A percentile compares a stretch with the other conserved stretches of the same genome.
Conservation (phyloP, 2,113 vertebrate species). For the Psittacula cyanocephala region DNA sequence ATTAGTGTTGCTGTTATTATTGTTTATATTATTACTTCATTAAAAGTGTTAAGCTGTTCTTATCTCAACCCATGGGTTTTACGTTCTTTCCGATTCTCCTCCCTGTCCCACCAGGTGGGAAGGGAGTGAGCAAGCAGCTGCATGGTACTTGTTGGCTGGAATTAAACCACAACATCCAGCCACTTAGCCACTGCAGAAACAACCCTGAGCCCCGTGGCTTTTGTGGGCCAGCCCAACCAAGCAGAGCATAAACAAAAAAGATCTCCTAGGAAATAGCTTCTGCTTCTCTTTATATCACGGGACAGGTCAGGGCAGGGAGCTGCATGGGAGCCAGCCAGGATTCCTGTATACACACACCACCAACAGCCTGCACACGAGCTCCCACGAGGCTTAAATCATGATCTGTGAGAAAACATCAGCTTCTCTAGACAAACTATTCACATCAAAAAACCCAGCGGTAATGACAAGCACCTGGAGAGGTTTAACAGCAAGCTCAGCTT, state of each 20-base stretch:
- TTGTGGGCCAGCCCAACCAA: background rate
- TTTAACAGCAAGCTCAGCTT: background rate
- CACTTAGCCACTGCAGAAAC: background rate
- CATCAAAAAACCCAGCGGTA: background rate
- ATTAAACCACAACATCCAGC: background rate
- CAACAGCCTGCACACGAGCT: background rate
- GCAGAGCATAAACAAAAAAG: background rate
- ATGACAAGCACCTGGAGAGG: background rate
- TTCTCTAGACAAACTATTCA: background rate
- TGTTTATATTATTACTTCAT: background rate
- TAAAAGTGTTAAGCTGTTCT: background rate
- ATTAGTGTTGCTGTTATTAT: background rate
- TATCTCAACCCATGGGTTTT: background rate
- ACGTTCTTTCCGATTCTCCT: background rate
- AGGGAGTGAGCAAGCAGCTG: background rate
- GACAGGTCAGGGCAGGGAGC: conserved; percentile 6
- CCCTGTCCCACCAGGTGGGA: background rate
- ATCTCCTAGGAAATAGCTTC: conserved; percentile 31
- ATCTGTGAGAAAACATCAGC: background rate
- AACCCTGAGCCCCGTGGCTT: background rate
- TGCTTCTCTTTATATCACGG: conserved; percentile 2
- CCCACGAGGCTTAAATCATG: background rate
- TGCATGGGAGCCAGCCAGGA: conserved; percentile 7
- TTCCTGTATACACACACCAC: background rate
- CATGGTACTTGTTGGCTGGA: background rate